Base-by-base conservation (phyloP, 2,888 invertebrate genomes). In the Abrostola triplasia region DNA sequence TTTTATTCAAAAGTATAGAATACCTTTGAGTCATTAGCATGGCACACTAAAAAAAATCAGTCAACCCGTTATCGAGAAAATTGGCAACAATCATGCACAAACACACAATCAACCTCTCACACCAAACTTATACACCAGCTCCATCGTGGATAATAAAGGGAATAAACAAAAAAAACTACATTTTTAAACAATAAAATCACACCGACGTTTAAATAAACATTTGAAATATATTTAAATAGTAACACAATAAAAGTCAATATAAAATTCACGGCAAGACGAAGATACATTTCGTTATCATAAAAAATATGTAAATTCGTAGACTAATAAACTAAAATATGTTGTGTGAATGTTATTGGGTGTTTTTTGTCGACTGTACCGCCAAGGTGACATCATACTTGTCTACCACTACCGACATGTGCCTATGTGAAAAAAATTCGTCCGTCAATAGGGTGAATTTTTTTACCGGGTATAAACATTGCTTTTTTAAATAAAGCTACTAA, bases 291-390 rank as follows among this genome's bases (percentile, higher is more conserved):
- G 1, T 49, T 48, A 60, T n/a, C 48, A 48, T 24, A 59, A 66
- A 71, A 59, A 47, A 41, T 49, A 67, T 63, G 72, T 48, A 54
- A 72, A 71, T 62, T 48, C 5, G 13, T 11, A 44, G 50, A 58
- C 67, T 52, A 71, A 63, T 59, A 65, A 67, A 57, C 50, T 66
- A 36, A 37, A 51, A 41, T 7, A 38, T n/a, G 6, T 41, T 24
- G 8, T 40, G 50, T 51, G 55, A 59, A 58, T 70, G 9, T 44
- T 38, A 58, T 61, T 65, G 50, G 24, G 0, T 6, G 54, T 59
- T 61, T 71, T 67, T 59, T 37, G 44, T 12, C 35, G 38, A 58
- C 40, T 59, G 41, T 36, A 36, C 44, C 41, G 13, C 5, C 40
- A 0, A 6, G 42, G 9, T 70, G 70, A 70, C 42, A 60, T 70